Evolutionary conservation across 1,140 invertebrate genomes (phyloP), one percentile per base, ranked within the genome.

Genomic region (Delia radicum): DNA sequence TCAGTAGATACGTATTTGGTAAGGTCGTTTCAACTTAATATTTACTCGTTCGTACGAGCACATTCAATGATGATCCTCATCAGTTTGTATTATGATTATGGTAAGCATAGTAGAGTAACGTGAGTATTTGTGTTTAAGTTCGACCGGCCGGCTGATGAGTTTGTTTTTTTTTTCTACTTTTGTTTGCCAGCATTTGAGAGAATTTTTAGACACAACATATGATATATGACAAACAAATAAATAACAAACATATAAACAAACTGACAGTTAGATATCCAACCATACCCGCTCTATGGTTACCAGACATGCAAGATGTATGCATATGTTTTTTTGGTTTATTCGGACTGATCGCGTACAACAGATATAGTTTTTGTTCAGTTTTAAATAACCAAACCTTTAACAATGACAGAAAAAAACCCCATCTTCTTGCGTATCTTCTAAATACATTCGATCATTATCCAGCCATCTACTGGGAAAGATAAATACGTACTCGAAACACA

Each of bases 141-240:
- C 24, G 48, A 55, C 48, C 21, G 48, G 48, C 48, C 48, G 48
- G 48, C 48, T 21, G 48, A 55, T 55, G n/a, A 55, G 48, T 55
- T 42, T 42, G 6, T 3, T 3, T 42, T 42, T 42, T 42, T n/a
- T n/a, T n/a, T n/a, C n/a, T n/a, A 10, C 37, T 10, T 42, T 42
- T 42, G 37, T 42, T 55, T 55, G 48, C 48, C 48, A 21, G 6
- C 2, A 55, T 55, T 55, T 24, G n/a, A 55, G 21, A 55, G 21
- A 55, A 21, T n/a, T 55, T 55, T 24, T 42, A 69, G 3, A 69
- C 65, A 69, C 28, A 67, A 33, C 29, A 69, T 21, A 37, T 69
- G 65, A 69, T 69, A 69, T n/a, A 69, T 69, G 65, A 69, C 65
- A 69, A 69, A 69, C 65, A 69, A 69, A 69, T 69, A 69, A 69